These are phyloP conservation scores for Andrena chrysosceles DNA, from an alignment of 2,888 invertebrate species.

Conservation along the genomic window DNA sequence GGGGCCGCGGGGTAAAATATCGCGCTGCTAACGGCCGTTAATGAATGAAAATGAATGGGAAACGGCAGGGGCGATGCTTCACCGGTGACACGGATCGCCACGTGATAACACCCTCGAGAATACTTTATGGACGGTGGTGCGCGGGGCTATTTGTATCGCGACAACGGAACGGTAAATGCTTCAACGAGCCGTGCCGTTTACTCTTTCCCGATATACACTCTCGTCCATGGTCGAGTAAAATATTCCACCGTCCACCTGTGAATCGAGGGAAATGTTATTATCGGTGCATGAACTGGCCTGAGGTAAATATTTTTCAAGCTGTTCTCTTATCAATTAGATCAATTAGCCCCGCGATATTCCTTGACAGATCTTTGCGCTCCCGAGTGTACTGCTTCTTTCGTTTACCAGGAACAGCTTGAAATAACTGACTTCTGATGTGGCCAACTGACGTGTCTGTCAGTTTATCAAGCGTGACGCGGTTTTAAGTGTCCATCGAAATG, in stretches of 20 bases:
- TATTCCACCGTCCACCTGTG: background rate
- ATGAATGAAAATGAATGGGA: slow-evolving; percentile 73
- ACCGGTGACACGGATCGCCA: slow-evolving; percentile 63
- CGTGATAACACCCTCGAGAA: slow-evolving; percentile 66
- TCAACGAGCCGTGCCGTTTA: slow-evolving; percentile 38
- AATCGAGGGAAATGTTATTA: background rate
- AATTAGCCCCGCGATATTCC: too few species aligned
- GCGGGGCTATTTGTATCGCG: slow-evolving; percentile 58
- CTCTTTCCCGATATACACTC: slow-evolving; percentile 9
- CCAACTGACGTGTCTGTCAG: too few species aligned
- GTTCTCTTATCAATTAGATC: too few species aligned
- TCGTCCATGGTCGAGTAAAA: background rate
- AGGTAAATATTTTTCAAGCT: too few species aligned
- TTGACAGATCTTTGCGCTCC: too few species aligned
- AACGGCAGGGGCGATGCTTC: slow-evolving; percentile 56
- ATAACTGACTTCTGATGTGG: too few species aligned
- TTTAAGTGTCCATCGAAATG: background rate
- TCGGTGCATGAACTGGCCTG: too few species aligned
- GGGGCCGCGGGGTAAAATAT: slow-evolving; percentile 51
- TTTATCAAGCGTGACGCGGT: background rate
- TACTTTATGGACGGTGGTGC: slow-evolving; percentile 55
- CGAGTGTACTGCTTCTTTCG: too few species aligned
- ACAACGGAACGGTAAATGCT: slow-evolving; percentile 59
- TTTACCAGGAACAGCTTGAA: too few species aligned
- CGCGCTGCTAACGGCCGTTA: slow-evolving; percentile 60